phyloP scores from a whole-genome alignment of 2,113 vertebrate genomes.

The Orientallactaga bullata region DNA sequence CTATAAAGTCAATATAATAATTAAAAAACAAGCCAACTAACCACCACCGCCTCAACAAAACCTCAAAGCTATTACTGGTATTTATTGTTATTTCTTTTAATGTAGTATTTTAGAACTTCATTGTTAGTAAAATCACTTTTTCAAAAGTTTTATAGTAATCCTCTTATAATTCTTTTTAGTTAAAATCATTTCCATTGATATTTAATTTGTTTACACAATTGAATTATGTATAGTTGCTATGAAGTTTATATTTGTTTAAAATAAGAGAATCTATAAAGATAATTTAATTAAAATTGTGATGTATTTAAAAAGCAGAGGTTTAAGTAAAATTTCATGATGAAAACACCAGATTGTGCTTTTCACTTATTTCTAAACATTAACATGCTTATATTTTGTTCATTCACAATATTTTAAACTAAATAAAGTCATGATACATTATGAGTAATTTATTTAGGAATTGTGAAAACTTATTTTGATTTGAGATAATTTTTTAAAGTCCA shows the following conservation, averaged over 20 bases:
- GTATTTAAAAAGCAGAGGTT: background rate
- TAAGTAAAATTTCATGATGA: background rate
- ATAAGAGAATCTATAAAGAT: background rate
- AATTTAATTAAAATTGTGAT: conserved; percentile 29
- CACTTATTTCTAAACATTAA: background rate
- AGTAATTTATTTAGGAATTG: background rate
- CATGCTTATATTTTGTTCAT: background rate
- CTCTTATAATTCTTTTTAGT: conserved; percentile 24
- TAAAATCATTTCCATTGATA: conserved; percentile 24
- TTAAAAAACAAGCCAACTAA: background rate
- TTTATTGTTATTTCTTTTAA: background rate
- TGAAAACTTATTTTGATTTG: background rate
- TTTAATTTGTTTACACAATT: conserved; percentile 45
- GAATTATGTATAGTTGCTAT: conserved; percentile 3
- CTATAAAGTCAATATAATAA: background rate
- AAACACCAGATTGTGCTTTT: conserved; percentile 22
- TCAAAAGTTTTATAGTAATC: background rate
- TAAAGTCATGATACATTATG: background rate
- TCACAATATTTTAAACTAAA: background rate
- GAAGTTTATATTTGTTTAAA: conserved; percentile 46
- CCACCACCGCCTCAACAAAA: background rate
- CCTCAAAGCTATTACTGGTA: background rate
- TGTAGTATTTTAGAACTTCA: conserved; percentile 20
- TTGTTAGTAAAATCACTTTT: conserved; percentile 9
- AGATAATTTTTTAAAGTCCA: background rate